phyloP scores from a whole-genome alignment of 23 tunicate species.

The Diplosoma virens region DNA sequence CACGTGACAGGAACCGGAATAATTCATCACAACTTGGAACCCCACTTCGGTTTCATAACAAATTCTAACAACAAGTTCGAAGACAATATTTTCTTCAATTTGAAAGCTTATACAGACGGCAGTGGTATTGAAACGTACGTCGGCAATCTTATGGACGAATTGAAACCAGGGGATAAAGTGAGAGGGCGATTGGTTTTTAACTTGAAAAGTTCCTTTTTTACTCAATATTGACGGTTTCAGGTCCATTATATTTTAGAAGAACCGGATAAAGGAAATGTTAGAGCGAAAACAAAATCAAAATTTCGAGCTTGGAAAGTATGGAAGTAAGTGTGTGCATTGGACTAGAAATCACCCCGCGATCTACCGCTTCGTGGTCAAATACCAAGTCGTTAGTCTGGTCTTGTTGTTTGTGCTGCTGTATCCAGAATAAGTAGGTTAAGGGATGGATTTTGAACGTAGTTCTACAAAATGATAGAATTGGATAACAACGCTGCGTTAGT shows the following conservation, averaged over 20 bases:
- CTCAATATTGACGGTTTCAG: neutral
- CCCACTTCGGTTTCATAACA: constrained; percentile 4
- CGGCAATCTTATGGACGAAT: neutral
- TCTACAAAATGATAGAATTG: too few species aligned
- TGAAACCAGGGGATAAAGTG: constrained; percentile 1
- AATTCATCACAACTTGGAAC: neutral
- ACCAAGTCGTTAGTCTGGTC: neutral
- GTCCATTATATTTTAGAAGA: constrained; percentile 1
- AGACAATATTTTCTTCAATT: constrained; percentile 27
- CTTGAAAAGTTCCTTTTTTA: neutral
- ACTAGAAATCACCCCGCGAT: too few species aligned
- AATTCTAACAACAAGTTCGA: neutral
- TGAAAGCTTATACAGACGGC: constrained; percentile 13
- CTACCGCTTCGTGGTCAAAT: too few species aligned
- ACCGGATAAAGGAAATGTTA: constrained; percentile 9
- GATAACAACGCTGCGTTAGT: too few species aligned
- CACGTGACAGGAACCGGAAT: constrained; percentile 4
- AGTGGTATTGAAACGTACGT: neutral
- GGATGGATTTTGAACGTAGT: too few species aligned
- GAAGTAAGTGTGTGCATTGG: constrained; percentile 24
- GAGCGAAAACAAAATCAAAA: constrained; percentile 15
- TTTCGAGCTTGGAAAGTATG: constrained; percentile 17
- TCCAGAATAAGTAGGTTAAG: too few species aligned
- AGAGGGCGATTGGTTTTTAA: neutral
- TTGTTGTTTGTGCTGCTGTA: neutral